A percentile compares a stretch with the other conserved stretches of the same genome.
phyloP scores from a whole-genome alignment of 2,888 invertebrate species.

The Furcula furcula region DNA sequence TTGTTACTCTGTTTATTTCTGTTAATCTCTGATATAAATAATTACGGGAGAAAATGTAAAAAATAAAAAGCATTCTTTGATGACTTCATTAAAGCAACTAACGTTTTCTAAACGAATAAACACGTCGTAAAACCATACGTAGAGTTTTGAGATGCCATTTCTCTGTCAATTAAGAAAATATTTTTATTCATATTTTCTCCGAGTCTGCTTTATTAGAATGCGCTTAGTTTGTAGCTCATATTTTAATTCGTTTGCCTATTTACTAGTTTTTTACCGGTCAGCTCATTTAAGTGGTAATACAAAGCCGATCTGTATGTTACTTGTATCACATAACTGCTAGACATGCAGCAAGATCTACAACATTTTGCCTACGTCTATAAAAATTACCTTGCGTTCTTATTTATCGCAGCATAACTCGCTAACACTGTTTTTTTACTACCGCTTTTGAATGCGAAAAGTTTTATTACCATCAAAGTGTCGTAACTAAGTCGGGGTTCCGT shows the following conservation, averaged over 20 bases:
- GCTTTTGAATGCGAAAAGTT: conserved; percentile 39
- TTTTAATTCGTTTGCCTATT: not conserved
- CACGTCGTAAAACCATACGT: conserved; percentile 1
- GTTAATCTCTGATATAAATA: conserved; percentile 14
- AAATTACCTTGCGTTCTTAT: conserved; percentile 29
- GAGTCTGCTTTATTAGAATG: not conserved
- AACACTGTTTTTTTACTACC: conserved; percentile 38
- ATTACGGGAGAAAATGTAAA: conserved; percentile 7
- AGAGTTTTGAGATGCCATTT: conserved; percentile 2
- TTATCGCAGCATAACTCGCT: conserved; percentile 36
- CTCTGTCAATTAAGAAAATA: conserved; percentile 1
- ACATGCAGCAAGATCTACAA: conserved; percentile 22
- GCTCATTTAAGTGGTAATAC: conserved; percentile 4
- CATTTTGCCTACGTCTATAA: conserved; percentile 22
- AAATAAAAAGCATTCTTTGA: conserved; percentile 2
- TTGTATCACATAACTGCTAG: not conserved
- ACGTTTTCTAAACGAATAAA: conserved; percentile 4
- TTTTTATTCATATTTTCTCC: not conserved
- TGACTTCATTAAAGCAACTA: conserved; percentile 6
- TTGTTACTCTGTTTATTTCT: conserved; percentile 31
- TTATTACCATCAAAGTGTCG: conserved; percentile 40
- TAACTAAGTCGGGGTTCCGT: conserved; percentile 31
- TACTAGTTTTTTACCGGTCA: not conserved
- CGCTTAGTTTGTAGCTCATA: not conserved
- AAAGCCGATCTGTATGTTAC: conserved; percentile 2